Conservation (phyloP, 2,797 vertebrate species). For the Bucorvus abyssinicus region DNA sequence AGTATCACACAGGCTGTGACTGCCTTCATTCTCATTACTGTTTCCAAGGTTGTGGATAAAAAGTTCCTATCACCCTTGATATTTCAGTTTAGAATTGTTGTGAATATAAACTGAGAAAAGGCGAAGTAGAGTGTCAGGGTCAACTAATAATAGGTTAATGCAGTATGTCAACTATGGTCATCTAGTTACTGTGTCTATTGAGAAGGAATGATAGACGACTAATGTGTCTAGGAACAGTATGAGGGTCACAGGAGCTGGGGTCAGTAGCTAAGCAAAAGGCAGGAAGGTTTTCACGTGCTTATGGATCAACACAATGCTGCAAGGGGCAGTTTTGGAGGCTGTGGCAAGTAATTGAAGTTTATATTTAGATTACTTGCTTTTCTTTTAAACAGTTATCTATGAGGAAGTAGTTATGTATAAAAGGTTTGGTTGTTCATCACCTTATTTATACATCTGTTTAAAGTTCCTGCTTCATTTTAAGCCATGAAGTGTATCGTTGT, state of each 20-base stretch:
- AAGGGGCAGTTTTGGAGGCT: neutral
- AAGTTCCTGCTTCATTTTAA: neutral
- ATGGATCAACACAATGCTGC: neutral
- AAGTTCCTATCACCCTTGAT: neutral
- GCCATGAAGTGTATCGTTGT: neutral
- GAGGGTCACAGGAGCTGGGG: neutral
- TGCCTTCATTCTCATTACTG: neutral
- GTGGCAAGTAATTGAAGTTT: neutral
- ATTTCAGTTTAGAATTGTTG: neutral
- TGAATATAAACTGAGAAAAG: conserved; percentile 1
- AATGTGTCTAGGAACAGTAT: neutral
- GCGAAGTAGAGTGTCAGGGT: neutral
- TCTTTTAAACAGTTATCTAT: neutral
- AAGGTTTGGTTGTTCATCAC: neutral
- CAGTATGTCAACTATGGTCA: neutral
- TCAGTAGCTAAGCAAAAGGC: neutral
- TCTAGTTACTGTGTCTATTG: neutral
- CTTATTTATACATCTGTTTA: neutral
- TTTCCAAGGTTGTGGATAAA: neutral
- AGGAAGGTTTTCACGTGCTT: neutral
- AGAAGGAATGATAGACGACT: neutral
- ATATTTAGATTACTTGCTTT: neutral
- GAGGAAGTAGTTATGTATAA: neutral
- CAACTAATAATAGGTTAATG: conserved; percentile 22
- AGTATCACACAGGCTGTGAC: neutral